Percentiles rank a stretch among this genome's conserved stretches.
Conservation (phyloP, 2,113 vertebrate genomes). For the Tricholaema leucomelas region DNA sequence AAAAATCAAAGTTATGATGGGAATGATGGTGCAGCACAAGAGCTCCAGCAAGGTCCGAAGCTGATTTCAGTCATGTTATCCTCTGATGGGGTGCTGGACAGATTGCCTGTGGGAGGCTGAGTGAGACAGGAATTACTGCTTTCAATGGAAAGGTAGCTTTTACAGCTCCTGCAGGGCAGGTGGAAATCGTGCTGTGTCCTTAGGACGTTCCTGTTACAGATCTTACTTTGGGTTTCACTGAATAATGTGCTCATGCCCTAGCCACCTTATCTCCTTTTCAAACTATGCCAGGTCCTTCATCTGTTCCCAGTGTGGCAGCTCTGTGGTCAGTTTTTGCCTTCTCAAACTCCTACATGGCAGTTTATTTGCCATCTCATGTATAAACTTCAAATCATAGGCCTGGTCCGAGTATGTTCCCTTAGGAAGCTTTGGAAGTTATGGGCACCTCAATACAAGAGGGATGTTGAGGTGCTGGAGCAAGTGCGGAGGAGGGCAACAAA, state of each 20-base stretch:
- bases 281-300: background rate
- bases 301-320: background rate
- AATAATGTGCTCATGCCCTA: background rate
- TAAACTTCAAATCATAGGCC: background rate
- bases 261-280: background rate
- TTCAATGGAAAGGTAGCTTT: background rate
- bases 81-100: background rate
- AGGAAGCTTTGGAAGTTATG: background rate
- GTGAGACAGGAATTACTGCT: background rate
- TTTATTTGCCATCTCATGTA: background rate
- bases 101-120: background rate
- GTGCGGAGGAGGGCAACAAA: no score
- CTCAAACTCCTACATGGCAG: background rate
- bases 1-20: background rate
- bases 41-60: background rate
- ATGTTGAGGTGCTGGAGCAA: no score
- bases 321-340: background rate
- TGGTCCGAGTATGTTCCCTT: background rate
- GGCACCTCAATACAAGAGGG: no score
- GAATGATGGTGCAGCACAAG: background rate
- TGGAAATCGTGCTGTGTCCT: background rate
- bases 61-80: background rate
- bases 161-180: background rate
- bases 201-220: background rate
- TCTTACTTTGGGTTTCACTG: background rate